Percentiles rank a stretch among this genome's conserved stretches.
These are phyloP conservation scores for Pterostichus madidus DNA, from an alignment of 2,888 invertebrate species.

Conservation along the genomic window DNA sequence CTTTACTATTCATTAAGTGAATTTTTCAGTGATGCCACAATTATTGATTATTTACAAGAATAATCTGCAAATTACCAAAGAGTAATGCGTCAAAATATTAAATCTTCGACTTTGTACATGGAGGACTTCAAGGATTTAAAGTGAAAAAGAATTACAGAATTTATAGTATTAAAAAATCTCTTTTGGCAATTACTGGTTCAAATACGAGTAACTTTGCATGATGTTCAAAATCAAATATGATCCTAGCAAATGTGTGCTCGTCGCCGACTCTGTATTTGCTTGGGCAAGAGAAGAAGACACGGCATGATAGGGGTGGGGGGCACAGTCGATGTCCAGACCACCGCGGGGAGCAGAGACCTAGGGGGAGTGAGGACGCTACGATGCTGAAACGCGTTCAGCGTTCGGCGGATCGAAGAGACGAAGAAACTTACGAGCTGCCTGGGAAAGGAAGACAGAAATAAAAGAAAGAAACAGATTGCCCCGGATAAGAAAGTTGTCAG, in stretches of 20 bases:
- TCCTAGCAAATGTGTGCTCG: background rate
- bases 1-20: no score
- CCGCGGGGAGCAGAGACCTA: background rate
- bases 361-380: slow-evolving; percentile 2
- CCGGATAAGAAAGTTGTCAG: slow-evolving; percentile 78
- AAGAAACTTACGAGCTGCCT: slow-evolving; percentile 65
- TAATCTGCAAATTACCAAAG: no score
- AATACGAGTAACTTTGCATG: no score
- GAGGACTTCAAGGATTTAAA: no score
- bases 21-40: no score
- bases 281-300: background rate
- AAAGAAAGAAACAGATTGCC: slow-evolving; percentile 77
- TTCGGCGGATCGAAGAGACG: slow-evolving; percentile 59
- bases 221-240: no score
- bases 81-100: no score
- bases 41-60: no score
- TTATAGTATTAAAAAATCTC: no score
- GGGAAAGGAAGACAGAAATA: slow-evolving; percentile 74
- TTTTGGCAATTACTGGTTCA: no score
- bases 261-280: slow-evolving; percentile 9
- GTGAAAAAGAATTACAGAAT: no score
- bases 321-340: slow-evolving; percentile 10
- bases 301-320: background rate
- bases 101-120: no score
- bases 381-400: slow-evolving; percentile 35